Evolutionary conservation across 23 tunicate genomes (phyloP).

Genomic region (Halocynthia aurantium): DNA sequence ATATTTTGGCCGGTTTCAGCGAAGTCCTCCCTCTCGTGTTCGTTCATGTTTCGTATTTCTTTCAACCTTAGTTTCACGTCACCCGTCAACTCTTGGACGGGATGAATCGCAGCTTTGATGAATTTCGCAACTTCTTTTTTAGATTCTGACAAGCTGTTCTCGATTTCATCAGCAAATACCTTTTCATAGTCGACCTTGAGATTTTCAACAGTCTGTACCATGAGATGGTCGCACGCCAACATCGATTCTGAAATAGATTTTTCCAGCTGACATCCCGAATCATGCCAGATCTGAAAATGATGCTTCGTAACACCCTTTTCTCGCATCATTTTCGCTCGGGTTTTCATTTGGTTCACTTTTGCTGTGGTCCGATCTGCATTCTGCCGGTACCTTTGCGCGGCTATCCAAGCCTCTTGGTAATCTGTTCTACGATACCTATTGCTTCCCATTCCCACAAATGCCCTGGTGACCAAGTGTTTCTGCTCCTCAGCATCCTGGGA

Average conservation of each 20-base stretch:
- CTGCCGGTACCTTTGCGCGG: constrained; percentile 5
- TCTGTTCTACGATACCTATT: constrained; percentile 42
- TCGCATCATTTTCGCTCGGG: neutral
- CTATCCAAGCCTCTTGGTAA: constrained; percentile 9
- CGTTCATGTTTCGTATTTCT: neutral
- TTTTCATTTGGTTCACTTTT: neutral
- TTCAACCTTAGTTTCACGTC: constrained; percentile 45
- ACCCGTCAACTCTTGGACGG: constrained; percentile 35
- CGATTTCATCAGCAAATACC: neutral
- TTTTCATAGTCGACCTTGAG: too few species aligned
- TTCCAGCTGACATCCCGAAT: neutral
- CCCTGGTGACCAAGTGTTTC: constrained; percentile 59
- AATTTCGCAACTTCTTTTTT: constrained; percentile 45
- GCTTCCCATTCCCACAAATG: constrained; percentile 45
- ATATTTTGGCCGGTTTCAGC: constrained; percentile 13
- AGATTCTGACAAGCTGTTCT: constrained; percentile 3
- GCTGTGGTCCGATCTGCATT: neutral
- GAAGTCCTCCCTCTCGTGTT: constrained; percentile 1
- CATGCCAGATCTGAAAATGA: constrained; percentile 18
- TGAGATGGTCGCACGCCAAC: too few species aligned
- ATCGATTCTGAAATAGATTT: too few species aligned
- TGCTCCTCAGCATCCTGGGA: constrained; percentile 57
- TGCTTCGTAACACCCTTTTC: constrained; percentile 4
- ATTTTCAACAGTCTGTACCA: too few species aligned
- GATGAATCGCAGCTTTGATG: constrained; percentile 51